Percentiles rank a stretch among this genome's conserved stretches.
phyloP scores from a whole-genome alignment of 2,113 vertebrate genomes.

The Gyps fulvus region DNA sequence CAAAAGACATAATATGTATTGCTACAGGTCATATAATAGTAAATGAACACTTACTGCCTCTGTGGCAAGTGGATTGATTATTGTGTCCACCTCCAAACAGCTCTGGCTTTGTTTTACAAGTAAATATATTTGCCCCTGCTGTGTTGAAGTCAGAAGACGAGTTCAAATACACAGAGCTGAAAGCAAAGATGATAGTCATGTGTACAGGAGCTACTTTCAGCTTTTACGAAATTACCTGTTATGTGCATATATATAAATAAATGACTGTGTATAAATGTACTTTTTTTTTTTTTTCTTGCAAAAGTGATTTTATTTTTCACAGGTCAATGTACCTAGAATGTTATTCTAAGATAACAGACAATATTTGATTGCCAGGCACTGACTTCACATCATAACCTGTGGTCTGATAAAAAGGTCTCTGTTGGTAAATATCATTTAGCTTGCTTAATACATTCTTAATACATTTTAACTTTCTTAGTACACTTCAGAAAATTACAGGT shows the following conservation, averaged over 20 bases:
- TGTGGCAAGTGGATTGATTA: constrained; percentile 72
- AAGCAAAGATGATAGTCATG: neutral
- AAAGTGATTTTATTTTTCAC: neutral
- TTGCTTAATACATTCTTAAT: neutral
- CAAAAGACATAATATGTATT: constrained; percentile 45
- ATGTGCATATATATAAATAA: neutral
- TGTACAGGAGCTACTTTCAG: neutral
- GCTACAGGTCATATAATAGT: constrained; percentile 67
- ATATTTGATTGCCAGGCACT: neutral
- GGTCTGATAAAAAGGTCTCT: neutral
- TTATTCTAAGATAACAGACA: neutral
- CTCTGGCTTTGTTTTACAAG: constrained; percentile 53
- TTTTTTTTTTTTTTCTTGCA: neutral
- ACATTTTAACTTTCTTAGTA: neutral
- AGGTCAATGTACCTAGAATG: neutral
- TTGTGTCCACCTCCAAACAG: constrained; percentile 38
- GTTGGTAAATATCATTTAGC: neutral
- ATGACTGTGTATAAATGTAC: neutral
- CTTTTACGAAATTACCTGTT: neutral
- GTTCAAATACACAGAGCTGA: constrained; percentile 15
- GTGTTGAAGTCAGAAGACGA: neutral
- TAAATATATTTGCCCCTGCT: constrained; percentile 35
- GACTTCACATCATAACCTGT: neutral
- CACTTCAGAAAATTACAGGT: neutral
- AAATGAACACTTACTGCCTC: constrained; percentile 72